Percentiles rank a stretch among this genome's conserved stretches.
Conservation (phyloP, 2,797 vertebrate genomes). For the Melopsittacus undulatus region DNA sequence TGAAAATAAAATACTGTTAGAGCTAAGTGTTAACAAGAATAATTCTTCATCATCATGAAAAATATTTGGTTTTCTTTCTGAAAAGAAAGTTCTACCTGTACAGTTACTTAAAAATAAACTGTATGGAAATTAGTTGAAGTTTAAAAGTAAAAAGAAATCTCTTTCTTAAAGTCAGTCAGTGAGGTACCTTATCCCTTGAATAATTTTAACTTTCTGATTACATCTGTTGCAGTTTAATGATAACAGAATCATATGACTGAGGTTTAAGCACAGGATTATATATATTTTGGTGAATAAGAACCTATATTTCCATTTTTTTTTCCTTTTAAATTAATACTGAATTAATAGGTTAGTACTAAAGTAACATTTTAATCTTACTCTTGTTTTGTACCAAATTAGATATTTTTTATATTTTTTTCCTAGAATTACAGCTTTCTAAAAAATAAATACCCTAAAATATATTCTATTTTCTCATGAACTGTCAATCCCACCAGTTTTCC, state of each 20-base stretch:
- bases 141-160: background rate
- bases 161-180: background rate
- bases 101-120: background rate
- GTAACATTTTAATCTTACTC: background rate
- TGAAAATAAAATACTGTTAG: background rate
- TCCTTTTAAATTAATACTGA: background rate
- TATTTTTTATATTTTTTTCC: background rate
- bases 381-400: background rate
- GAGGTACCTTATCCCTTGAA: background rate
- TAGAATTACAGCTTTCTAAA: background rate
- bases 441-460: background rate
- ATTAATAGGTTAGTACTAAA: background rate
- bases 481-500: background rate
- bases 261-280: background rate
- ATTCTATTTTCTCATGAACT: background rate
- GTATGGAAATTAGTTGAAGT: background rate
- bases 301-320: background rate
- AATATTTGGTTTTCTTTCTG: background rate
- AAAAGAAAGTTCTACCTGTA: background rate
- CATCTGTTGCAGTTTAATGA: background rate
- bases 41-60: background rate
- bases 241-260: background rate
- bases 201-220: conserved; percentile 2
- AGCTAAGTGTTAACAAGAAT: background rate
- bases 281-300: background rate